Evolutionary conservation across 30 jellyfish, hydroid and myxozoan genomes (phyloP).

Genomic region (Aurelia aurita complex sp. Pacific): DNA sequence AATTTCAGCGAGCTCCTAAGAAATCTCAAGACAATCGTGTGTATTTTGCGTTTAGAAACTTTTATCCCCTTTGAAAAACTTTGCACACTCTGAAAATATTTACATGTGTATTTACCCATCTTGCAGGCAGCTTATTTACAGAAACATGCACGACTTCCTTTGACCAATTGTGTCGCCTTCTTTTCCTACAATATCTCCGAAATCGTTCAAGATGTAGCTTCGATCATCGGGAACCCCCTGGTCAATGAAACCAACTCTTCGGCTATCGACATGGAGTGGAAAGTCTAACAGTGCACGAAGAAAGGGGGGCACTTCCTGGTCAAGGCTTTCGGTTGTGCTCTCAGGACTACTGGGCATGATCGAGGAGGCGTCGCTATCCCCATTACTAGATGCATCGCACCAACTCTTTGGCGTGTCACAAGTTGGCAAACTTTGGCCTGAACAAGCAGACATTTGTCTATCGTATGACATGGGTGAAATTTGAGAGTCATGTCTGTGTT

Average conservation of each 20-base stretch:
- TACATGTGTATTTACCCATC: slow-evolving; percentile 7
- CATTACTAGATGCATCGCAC: slow-evolving; percentile 63
- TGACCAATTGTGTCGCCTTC: slow-evolving; percentile 32
- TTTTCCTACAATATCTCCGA: slow-evolving; percentile 71
- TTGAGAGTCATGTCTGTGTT: slow-evolving; percentile 19
- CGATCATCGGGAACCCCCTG: slow-evolving; percentile 66
- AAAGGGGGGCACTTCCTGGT: slow-evolving; percentile 78
- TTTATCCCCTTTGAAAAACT: background rate
- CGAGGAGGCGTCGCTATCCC: slow-evolving; percentile 61
- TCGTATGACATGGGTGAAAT: slow-evolving; percentile 28
- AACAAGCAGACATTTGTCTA: slow-evolving; percentile 51
- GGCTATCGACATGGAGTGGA: slow-evolving; percentile 71
- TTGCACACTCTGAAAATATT: background rate
- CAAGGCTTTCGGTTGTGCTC: slow-evolving; percentile 55
- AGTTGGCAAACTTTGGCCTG: slow-evolving; percentile 48
- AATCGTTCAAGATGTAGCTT: slow-evolving; percentile 57
- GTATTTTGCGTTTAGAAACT: background rate
- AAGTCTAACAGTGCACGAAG: slow-evolving; percentile 67
- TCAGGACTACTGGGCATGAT: slow-evolving; percentile 84
- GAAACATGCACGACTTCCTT: slow-evolving; percentile 62
- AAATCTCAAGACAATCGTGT: background rate
- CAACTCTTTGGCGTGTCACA: slow-evolving; percentile 66
- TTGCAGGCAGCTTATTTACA: slow-evolving; percentile 33
- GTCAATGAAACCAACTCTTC: slow-evolving; percentile 26
- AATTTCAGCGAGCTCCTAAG: too few relatives aligned